Base-by-base conservation (phyloP, 2,797 vertebrate genomes). In the Distichodus sexfasciatus region DNA sequence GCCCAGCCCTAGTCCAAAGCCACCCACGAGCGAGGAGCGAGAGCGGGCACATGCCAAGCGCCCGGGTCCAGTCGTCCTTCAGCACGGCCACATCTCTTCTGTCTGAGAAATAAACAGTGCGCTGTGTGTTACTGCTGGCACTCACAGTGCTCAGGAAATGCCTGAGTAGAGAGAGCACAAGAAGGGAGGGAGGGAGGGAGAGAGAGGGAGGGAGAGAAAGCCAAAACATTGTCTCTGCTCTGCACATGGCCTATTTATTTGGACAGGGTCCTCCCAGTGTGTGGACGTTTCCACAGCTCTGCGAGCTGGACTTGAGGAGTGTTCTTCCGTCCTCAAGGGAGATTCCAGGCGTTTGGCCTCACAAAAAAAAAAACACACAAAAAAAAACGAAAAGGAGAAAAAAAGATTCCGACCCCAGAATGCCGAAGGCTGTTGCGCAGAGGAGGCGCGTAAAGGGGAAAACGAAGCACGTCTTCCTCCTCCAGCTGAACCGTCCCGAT, bases 111-210 rank as follows among this genome's bases (percentile, higher is more conserved):
- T 82, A 83, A 78, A 86, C 73, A 72, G 79, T n/a, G n/a, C n/a
- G 47, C 68, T 80, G 71, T 66, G 70, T 77, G 81, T 72, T 83
- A 77, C 79, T 84, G 65, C 81, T 87, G 84, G 85, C 82, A 79
- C 75, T n/a, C n/a, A 77, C 55, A 35, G 26, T 33, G 48, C 53
- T 76, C 86, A 87, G 87, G 89, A 90, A 89, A 88, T 88, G 86
- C 85, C 84, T 87, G 84, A 84, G 81, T 76, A 75, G 81, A 87
- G 86, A 87, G 43, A 63, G 35, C 43, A 72, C 74, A 36, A n/a
- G 17, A 17, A 21, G 41, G 19, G 61, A 50, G 44, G 5, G 44
- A 64, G 19, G 14, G 61, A 38, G 43, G 23, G 17, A 48, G 19
- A 24, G 44, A 14, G 43, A 24, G 41, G 28, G 33, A 77, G 78